Percentiles rank a stretch among this genome's conserved stretches.
These are phyloP conservation scores for Gerris lacustris DNA, from an alignment of 2,888 invertebrate genomes.

Conservation along the genomic window DNA sequence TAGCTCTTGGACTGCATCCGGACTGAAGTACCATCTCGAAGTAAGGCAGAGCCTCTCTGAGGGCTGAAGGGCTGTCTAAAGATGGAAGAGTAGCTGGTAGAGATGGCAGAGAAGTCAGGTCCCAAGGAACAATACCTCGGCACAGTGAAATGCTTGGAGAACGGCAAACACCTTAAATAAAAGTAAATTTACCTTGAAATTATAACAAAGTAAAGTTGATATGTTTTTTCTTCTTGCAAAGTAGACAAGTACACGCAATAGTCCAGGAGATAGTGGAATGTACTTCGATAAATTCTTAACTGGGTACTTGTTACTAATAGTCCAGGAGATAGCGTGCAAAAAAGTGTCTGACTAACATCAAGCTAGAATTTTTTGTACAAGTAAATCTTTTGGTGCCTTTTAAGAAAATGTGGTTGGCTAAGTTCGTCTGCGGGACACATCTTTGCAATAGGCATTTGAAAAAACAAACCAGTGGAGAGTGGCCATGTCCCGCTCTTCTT, in stretches of 20 bases:
- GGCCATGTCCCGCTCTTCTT: too few relatives aligned
- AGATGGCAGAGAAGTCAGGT: conserved; percentile 45
- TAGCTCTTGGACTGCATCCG: conserved; percentile 50
- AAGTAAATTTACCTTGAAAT: conserved; percentile 27
- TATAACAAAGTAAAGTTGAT: not conserved
- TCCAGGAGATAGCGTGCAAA: too few relatives aligned
- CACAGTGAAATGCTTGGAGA: conserved; percentile 45
- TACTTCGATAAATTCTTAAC: too few relatives aligned
- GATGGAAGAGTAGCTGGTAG: conserved; percentile 35
- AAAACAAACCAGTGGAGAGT: too few relatives aligned
- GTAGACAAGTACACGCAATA: not conserved
- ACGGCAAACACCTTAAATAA: conserved; percentile 43
- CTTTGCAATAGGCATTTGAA: too few relatives aligned
- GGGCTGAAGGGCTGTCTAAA: conserved; percentile 37
- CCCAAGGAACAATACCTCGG: conserved; percentile 54
- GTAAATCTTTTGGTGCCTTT: too few relatives aligned
- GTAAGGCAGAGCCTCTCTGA: conserved; percentile 42
- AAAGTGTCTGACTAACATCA: too few relatives aligned
- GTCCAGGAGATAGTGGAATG: not conserved
- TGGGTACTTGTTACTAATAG: too few relatives aligned
- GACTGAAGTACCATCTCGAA: conserved; percentile 49
- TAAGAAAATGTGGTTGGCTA: too few relatives aligned
- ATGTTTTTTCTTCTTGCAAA: not conserved
- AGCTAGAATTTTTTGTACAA: too few relatives aligned
- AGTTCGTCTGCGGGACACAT: too few relatives aligned